A percentile compares a stretch with the other conserved stretches of the same genome.
Conservation (phyloP, 2,113 vertebrate genomes). For the Rhagologus leucostigma region DNA sequence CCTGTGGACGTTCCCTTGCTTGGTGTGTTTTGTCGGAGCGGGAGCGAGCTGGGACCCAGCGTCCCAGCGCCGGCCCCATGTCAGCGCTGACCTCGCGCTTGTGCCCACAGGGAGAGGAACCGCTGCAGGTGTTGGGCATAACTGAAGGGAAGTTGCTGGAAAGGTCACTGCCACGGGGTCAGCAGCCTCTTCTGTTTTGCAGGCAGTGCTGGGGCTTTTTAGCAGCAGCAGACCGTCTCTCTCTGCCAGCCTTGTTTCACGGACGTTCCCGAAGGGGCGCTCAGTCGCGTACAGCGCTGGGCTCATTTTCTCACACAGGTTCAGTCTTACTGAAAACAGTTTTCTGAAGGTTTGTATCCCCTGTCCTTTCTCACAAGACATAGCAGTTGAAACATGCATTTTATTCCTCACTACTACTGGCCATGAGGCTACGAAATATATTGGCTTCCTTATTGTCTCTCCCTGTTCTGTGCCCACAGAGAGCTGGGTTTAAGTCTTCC, state of each 20-base stretch:
- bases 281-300: not conserved
- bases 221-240: not conserved
- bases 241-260: not conserved
- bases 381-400: not conserved
- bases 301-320: not conserved
- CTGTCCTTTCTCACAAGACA: not conserved
- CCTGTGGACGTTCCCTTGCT: rapidly evolving
- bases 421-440: not conserved
- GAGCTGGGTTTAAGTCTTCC: not conserved
- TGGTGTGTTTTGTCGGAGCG: not conserved
- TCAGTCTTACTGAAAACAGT: not conserved
- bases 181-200: conserved; percentile 30
- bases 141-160: not conserved
- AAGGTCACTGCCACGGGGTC: not conserved
- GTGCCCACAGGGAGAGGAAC: not conserved
- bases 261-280: not conserved
- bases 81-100: not conserved
- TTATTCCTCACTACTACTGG: not conserved
- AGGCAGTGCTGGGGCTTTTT: conserved; percentile 19
- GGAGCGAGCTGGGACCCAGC: rapidly evolving
- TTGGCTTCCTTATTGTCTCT: not conserved
- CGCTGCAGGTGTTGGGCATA: not conserved
- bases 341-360: not conserved
- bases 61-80: rapidly evolving
- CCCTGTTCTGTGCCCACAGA: not conserved